These are phyloP conservation scores for Lota lota DNA, from an alignment of 2,113 vertebrate genomes.

Conservation along the genomic window DNA sequence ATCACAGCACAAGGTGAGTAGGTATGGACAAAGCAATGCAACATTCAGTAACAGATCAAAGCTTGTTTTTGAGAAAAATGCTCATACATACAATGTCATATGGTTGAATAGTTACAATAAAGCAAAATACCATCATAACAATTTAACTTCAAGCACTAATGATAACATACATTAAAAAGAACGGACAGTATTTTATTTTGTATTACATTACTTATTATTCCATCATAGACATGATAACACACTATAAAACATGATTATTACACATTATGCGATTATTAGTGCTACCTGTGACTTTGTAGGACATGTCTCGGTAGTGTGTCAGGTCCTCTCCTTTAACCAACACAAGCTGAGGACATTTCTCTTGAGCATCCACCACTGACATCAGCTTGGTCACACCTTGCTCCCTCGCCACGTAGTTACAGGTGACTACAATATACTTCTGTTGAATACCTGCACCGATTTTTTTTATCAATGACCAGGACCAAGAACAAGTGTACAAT, in stretches of 20 bases:
- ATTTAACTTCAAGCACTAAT: too few relatives aligned
- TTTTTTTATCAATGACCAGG: neutral
- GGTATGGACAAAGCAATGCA: neutral
- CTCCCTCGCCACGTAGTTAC: conserved; percentile 86
- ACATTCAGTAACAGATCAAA: neutral
- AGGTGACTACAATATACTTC: conserved; percentile 84
- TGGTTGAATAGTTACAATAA: too few relatives aligned
- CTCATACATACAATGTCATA: too few relatives aligned
- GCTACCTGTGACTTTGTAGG: conserved; percentile 88
- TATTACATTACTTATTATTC: too few relatives aligned
- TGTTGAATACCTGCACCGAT: conserved; percentile 81
- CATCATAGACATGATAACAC: neutral
- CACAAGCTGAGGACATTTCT: conserved; percentile 83
- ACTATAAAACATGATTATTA: neutral
- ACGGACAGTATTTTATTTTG: too few relatives aligned
- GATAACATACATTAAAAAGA: too few relatives aligned
- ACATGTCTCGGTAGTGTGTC: conserved; percentile 84
- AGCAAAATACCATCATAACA: too few relatives aligned
- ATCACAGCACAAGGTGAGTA: conserved; percentile 26
- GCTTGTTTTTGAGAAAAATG: neutral
- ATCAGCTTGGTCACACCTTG: conserved; percentile 82
- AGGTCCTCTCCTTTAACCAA: conserved; percentile 91
- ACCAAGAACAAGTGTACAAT: neutral
- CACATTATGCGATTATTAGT: neutral
- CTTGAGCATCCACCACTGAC: conserved; percentile 78